phyloP scores from a whole-genome alignment of 1,140 invertebrate species.

The Telenomus remus region DNA sequence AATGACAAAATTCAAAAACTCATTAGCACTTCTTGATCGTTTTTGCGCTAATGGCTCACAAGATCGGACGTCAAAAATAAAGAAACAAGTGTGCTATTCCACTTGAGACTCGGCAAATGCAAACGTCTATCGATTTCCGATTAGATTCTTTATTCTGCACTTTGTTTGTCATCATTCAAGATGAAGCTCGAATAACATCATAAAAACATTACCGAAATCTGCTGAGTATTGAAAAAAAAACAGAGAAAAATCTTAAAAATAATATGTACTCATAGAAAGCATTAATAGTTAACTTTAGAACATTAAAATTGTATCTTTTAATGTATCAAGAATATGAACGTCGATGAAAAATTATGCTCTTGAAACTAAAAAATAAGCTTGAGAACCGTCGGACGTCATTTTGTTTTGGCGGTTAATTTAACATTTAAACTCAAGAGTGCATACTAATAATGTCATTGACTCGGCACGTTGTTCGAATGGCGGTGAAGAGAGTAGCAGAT shows the following conservation, averaged over 20 bases:
- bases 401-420: constrained; percentile 13
- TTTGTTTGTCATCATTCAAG: too few relatives aligned
- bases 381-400: constrained; percentile 1
- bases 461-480: constrained; percentile 33
- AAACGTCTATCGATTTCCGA: neutral
- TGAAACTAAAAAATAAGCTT: too few relatives aligned
- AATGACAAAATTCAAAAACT: constrained; percentile 47
- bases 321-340: too few relatives aligned
- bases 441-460: constrained; percentile 45
- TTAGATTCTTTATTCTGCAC: too few relatives aligned
- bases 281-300: too few relatives aligned
- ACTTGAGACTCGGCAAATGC: constrained; percentile 1
- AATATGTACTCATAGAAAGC: too few relatives aligned
- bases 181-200: too few relatives aligned
- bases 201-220: too few relatives aligned
- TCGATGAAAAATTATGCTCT: too few relatives aligned
- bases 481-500: constrained; percentile 64
- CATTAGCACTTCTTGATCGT: constrained; percentile 35
- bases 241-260: too few relatives aligned
- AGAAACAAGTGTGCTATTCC: constrained; percentile 4
- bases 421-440: constrained; percentile 20
- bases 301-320: too few relatives aligned
- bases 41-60: constrained; percentile 38
- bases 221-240: too few relatives aligned
- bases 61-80: constrained; percentile 29